A percentile compares a stretch with the other conserved stretches of the same genome.
These are phyloP conservation scores for Lobophora halterata DNA, from an alignment of 2,888 invertebrate genomes.

Conservation along the genomic window DNA sequence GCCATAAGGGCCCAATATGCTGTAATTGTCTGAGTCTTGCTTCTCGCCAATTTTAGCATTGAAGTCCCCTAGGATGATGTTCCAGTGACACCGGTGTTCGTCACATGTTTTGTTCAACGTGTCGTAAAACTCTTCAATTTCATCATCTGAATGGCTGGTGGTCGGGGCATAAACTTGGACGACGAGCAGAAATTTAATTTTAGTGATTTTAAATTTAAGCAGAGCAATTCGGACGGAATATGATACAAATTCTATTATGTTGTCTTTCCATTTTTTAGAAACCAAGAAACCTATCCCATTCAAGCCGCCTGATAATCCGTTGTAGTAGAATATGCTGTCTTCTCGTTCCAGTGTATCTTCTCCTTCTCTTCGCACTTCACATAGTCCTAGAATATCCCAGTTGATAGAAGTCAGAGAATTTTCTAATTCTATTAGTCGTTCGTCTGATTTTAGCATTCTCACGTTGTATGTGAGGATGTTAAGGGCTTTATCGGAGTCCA, in stretches of 20 bases:
- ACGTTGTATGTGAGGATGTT: constrained; percentile 6
- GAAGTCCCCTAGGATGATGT: not conserved
- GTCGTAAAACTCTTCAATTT: constrained; percentile 15
- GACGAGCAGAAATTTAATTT: no score
- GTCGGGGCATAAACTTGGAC: constrained; percentile 14
- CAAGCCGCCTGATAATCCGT: constrained; percentile 7
- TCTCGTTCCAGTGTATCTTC: constrained; percentile 4
- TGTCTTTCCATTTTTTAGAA: constrained; percentile 12
- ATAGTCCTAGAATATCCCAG: constrained; percentile 9
- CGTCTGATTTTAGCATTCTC: not conserved
- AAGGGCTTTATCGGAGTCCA: no score
- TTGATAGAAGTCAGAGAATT: constrained; percentile 1
- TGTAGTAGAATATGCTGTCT: constrained; percentile 4
- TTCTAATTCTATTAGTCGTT: constrained; percentile 5
- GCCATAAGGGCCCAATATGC: constrained; percentile 2
- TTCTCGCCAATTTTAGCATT: constrained; percentile 1
- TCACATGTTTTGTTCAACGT: constrained; percentile 9
- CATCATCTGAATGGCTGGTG: constrained; percentile 5
- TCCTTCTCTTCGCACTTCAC: constrained; percentile 6
- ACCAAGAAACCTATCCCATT: constrained; percentile 20
- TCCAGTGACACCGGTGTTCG: not conserved
- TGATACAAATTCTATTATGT: constrained; percentile 15
- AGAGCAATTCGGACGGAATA: constrained; percentile 1
- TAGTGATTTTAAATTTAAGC: constrained; percentile 1
- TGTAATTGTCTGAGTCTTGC: not conserved